Evolutionary conservation across 2,113 vertebrate species (phyloP), one percentile per base, ranked within the genome.

Genomic region (Eretmochelys imbricata): DNA sequence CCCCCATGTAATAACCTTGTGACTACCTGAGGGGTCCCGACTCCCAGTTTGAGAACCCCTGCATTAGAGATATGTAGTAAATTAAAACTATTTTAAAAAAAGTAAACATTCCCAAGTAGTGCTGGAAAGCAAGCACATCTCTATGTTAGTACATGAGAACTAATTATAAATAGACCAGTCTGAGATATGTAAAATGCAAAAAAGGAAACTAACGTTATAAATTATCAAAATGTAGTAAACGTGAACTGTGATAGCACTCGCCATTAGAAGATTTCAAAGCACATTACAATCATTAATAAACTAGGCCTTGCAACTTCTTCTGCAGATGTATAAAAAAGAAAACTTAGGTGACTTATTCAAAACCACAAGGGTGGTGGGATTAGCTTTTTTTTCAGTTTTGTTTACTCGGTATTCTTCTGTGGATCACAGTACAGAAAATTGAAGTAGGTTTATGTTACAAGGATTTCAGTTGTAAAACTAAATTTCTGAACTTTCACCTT

Each of bases 241-340:
- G 27, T 59, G 57, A 10, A 27, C 2, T 5, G 55, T 25, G 24
- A 27, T 27, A 59, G 25, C 55, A 59, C 25, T 84, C 94, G 87
- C 25, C 9, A 84, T 53, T 11, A 16, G 59, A 76, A 9, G 16
- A 55, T 95, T 94, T 90, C 4, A 24, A 84, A 59, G 31, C 31
- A 72, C n/a, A 86, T 90, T 79, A 13, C 1, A 10, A 84, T 55
- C 38, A 59, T 17, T 49, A 55, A 72, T 51, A 38, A 1, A 2
- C 48, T 42, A 86, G 17, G 10, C 29, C 10, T 78, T 0, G 0
- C n/a, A 89, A 78, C 2, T 38, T 1, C 72, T 51, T 51, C 38
- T 57, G 42, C n/a, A 49, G 10, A 59, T 31, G 27, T 29, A 59
- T 59, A n/a, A 53, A 1, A 14, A 1, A 82, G 5, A 35, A 8